phyloP scores from a whole-genome alignment of 1,140 invertebrate genomes.

The Anoplolepis gracilipes region DNA sequence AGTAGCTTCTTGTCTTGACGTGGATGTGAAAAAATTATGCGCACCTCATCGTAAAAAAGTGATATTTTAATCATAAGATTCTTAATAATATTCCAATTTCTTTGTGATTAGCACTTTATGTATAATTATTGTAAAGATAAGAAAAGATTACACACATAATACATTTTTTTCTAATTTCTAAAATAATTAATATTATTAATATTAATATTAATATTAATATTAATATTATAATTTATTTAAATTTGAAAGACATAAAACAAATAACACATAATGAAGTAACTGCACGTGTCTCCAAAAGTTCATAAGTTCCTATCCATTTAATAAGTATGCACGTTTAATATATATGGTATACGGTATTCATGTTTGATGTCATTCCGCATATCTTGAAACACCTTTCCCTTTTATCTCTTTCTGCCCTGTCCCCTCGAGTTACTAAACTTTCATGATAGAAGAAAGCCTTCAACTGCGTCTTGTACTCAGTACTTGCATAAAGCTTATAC shows the following conservation, averaged over 20 bases:
- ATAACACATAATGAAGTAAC: slow-evolving; percentile 4
- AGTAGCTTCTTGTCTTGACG: slow-evolving; percentile 51
- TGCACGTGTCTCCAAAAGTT: slow-evolving; percentile 3
- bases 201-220: too few species aligned
- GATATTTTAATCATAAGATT: slow-evolving; percentile 9
- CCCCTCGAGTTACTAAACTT: slow-evolving; percentile 52
- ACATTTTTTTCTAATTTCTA: neutral
- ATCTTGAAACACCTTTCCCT: slow-evolving; percentile 48
- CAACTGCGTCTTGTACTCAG: slow-evolving; percentile 36
- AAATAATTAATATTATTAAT: too few species aligned
- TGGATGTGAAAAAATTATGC: slow-evolving; percentile 30
- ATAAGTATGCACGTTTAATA: slow-evolving; percentile 34
- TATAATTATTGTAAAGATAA: slow-evolving; percentile 7
- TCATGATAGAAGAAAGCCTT: slow-evolving; percentile 38
- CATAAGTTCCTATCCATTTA: slow-evolving; percentile 23
- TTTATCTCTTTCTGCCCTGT: slow-evolving; percentile 6
- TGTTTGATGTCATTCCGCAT: slow-evolving; percentile 50
- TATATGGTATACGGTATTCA: slow-evolving; percentile 29
- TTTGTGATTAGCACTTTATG: neutral
- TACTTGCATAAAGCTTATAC: neutral
- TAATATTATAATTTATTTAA: too few species aligned
- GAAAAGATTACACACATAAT: too few species aligned
- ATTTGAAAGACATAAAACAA: too few species aligned
- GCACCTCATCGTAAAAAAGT: slow-evolving; percentile 5
- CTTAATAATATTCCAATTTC: slow-evolving; percentile 4